These are phyloP conservation scores for Frankliniella fusca DNA, from an alignment of 2,888 invertebrate genomes.

Conservation along the genomic window DNA sequence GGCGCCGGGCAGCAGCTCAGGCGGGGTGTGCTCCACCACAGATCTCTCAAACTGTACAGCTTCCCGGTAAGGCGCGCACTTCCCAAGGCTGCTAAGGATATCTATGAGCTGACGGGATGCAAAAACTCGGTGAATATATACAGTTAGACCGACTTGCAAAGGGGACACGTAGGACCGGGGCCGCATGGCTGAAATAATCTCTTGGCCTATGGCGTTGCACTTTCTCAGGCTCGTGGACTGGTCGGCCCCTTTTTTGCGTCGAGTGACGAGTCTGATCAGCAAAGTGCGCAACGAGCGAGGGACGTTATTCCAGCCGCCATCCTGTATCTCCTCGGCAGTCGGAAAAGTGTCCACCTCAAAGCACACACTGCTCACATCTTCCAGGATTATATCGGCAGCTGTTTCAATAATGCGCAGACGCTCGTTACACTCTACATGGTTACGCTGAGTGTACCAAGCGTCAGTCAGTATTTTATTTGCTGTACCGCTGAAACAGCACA, in stretches of 20 bases:
- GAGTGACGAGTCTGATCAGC: not conserved
- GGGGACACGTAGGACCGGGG: not conserved
- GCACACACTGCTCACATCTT: not conserved
- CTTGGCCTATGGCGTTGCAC: not conserved
- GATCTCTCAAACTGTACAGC: not conserved
- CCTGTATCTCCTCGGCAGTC: not conserved
- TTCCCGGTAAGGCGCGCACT: not conserved
- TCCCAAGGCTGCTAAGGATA: not conserved
- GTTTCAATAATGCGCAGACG: not conserved
- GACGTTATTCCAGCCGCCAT: not conserved
- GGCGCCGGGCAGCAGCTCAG: not conserved
- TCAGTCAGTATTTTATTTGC: not conserved
- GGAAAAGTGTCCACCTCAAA: not conserved
- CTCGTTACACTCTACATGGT: not conserved
- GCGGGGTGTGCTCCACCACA: not conserved
- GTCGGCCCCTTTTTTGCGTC: not conserved
- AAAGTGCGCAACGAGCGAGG: not conserved
- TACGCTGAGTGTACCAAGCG: not conserved
- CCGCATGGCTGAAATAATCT: not conserved
- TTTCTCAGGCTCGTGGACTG: not conserved
- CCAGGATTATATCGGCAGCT: not conserved
- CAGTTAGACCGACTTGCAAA: not conserved
- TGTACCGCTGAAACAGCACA: not conserved
- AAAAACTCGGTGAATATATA: not conserved
- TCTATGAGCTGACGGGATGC: not conserved